Base-by-base conservation (phyloP, 2,113 vertebrate species). In the Fregata magnificens region DNA sequence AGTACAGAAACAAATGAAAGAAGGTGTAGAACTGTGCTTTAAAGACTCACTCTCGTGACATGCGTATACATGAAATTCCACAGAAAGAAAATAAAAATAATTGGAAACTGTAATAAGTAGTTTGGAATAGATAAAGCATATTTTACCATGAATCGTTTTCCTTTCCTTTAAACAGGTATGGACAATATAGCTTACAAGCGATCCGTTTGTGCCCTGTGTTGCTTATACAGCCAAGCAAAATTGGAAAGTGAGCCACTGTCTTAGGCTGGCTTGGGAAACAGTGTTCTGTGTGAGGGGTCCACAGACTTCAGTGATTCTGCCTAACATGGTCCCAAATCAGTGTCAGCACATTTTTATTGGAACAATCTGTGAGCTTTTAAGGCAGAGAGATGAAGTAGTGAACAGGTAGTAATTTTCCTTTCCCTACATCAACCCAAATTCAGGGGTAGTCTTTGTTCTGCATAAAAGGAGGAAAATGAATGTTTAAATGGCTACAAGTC, bases 1-100 rank as follows among this genome's bases (percentile, higher is more conserved):
- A 65, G 31, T 84, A 53, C 86, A 92, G 88, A 93, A 91, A 92
- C 50, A 71, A 90, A 69, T 4, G 88, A 21, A 31, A 19, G 10
- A 59, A 95, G 95, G 61, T 76, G 78, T 82, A 50, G 87, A 90
- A 74, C 69, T 58, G 12, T 70, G 59, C 72, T 76, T 66, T 76
- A 50, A 88, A 69, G 50, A 73, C 38, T 92, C 44, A n/a, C 38
- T 80, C 52, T 70, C 2, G 2, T 3, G 1, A 40, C 22, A 50
- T 3, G 1, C 76, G 16, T 81, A 74, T 79, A 20, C 40, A 42
- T 96, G 70, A 91, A 82, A 81, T 26, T 62, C 70, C 40, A 73
- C 20, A 86, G 56, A 44, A 49, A 85, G 82, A 95, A 90, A 40
- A 86, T 36, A 32, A 65, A 88, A 77, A 50, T 29, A 74, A 36